These are phyloP conservation scores for Lepidochrysops patricia DNA, from an alignment of 2,888 invertebrate species.

Conservation along the genomic window DNA sequence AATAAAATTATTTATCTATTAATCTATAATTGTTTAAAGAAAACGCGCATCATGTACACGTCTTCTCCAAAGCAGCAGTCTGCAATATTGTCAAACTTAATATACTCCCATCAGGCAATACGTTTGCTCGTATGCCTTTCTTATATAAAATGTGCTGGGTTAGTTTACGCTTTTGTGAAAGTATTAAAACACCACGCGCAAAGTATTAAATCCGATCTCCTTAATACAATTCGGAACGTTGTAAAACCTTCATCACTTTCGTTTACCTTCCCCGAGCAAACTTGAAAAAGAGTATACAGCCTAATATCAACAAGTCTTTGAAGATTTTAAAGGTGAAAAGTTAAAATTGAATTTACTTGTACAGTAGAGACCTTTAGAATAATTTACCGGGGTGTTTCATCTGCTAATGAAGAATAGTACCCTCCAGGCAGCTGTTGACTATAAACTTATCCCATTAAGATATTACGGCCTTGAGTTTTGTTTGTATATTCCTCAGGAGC, in stretches of 20 bases:
- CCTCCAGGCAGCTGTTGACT: slow-evolving; percentile 57
- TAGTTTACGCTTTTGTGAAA: too few species aligned
- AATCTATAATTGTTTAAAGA: too few species aligned
- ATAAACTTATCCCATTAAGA: slow-evolving; percentile 66
- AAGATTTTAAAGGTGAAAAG: slow-evolving; percentile 31
- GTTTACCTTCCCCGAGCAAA: slow-evolving; percentile 2
- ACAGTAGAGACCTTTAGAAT: slow-evolving; percentile 70
- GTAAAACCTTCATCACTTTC: not conserved
- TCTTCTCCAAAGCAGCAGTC: too few species aligned
- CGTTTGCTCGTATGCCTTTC: too few species aligned
- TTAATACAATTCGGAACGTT: not conserved
- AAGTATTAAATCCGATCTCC: not conserved
- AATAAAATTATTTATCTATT: too few species aligned
- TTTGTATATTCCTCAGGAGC: slow-evolving; percentile 19
- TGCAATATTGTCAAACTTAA: too few species aligned
- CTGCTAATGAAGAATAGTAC: slow-evolving; percentile 66
- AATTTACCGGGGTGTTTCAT: slow-evolving; percentile 56
- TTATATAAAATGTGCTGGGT: too few species aligned
- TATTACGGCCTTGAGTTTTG: slow-evolving; percentile 55
- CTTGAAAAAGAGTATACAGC: slow-evolving; percentile 3
- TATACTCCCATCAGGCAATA: too few species aligned
- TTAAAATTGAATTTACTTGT: slow-evolving; percentile 67
- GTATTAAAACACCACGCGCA: too few species aligned
- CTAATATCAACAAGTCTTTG: slow-evolving; percentile 13
- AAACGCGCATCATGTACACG: too few species aligned